Evolutionary conservation across 2,797 vertebrate species (phyloP), one percentile per base, ranked within the genome.

Genomic region (Peromyscus eremicus): DNA sequence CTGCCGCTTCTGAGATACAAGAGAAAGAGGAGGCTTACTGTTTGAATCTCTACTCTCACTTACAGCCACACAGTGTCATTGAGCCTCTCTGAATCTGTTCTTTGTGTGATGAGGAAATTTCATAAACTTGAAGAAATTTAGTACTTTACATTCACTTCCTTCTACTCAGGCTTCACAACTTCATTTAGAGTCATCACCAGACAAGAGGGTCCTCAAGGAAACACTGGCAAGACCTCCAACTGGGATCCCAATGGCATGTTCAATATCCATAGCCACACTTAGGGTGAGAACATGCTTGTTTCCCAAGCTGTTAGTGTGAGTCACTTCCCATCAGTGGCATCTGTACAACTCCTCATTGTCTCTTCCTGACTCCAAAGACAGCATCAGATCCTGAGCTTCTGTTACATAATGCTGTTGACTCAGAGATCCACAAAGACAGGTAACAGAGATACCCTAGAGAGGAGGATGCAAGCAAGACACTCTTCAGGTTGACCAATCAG

Each of bases 401-500:
- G 80, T 92, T 82, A 95, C 23, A 49, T 86, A 64, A 57, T 71
- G 49, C 17, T 60, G 43, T 79, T 73, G 87, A 9, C 46, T 37
- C 23, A 12, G 49, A 57, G 70, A 87, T 32, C 16, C 57, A 77
- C 83, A 86, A 49, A 70, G 21, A 49, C 40, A 70, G 46, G 94
- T 68, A 57, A 92, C 79, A 89, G 81, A 25, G 43, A 85, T 76
- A 43, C 49, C 71, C 73, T 81, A 76, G 52, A 71, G 92, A 91
- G 8, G 6, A 96, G n/a, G 27, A 32, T 55, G 49, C 21, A 29
- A 34, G 55, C 37, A 62, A 93, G 77, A 37, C 0, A 1, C 43
- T 70, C 88, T 94, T 37, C 60, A 94, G 75, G 66, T 84, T 76
- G 17, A 27, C 40, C 66, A 95, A 34, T 77, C 29, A 57, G 43